Conservation (phyloP, 2,888 invertebrate species). For the Ametastegia equiseti region DNA sequence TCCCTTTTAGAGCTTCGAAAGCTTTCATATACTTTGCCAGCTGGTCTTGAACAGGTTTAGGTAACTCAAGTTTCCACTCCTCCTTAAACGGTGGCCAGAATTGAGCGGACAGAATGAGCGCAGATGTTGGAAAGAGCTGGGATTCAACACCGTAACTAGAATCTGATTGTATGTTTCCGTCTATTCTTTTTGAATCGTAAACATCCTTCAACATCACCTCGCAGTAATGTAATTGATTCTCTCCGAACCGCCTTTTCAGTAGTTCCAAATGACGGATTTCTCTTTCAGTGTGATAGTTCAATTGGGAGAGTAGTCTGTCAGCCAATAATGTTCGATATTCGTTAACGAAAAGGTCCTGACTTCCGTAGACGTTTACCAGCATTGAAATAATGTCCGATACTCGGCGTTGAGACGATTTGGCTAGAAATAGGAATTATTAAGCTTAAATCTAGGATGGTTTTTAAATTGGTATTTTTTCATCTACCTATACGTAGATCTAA, state of each 20-base stretch:
- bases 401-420: conserved; percentile 80
- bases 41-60: conserved; percentile 87
- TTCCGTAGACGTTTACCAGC: conserved; percentile 98
- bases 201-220: conserved; percentile 99
- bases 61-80: conserved; percentile 90
- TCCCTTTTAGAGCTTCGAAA: conserved; percentile 94
- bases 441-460: background rate
- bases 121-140: conserved; percentile 83
- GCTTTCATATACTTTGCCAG: conserved; percentile 92
- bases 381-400: conserved; percentile 97
- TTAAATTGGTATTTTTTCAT: conserved; percentile 7
- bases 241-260: conserved; percentile 95
- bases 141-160: conserved; percentile 77
- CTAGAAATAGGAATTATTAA: conserved; percentile 65
- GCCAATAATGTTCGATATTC: conserved; percentile 97
- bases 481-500: conserved; percentile 61
- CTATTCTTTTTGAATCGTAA: conserved; percentile 95
- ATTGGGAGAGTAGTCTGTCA: conserved; percentile 90
- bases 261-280: conserved; percentile 96
- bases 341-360: conserved; percentile 98
- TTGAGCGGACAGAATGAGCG: conserved; percentile 97
- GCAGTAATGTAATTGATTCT: conserved; percentile 96
- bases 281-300: conserved; percentile 91
- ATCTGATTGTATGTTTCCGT: conserved; percentile 89
- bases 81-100: conserved; percentile 99